phyloP scores from a whole-genome alignment of 1,140 invertebrate species.

The Phymorhynchus buccinoides region DNA sequence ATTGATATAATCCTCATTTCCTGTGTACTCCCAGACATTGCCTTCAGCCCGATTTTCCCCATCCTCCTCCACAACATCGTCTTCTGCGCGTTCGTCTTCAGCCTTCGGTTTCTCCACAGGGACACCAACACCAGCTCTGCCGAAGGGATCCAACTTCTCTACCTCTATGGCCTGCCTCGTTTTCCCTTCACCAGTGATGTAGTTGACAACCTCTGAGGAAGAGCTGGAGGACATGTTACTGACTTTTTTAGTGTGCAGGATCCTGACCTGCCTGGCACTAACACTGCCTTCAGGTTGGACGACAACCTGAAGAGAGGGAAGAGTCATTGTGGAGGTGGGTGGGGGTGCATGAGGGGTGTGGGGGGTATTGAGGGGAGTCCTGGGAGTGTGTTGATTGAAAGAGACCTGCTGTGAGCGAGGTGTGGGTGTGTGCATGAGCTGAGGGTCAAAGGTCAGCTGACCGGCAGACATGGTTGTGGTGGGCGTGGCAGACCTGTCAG shows the following conservation, averaged over 20 bases:
- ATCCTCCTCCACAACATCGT: neutral
- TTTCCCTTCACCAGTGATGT: neutral
- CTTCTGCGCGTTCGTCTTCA: conserved; percentile 11
- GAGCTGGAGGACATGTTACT: neutral
- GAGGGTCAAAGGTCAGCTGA: neutral
- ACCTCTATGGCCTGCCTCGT: neutral
- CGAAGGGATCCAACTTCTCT: neutral
- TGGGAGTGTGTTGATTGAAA: neutral
- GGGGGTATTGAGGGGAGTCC: neutral
- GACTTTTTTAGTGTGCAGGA: neutral
- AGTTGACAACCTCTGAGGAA: neutral
- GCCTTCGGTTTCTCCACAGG: neutral
- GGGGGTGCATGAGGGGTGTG: neutral
- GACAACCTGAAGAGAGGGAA: neutral
- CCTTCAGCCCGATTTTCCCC: conserved; percentile 5
- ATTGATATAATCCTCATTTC: conserved; percentile 14
- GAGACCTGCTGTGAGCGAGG: neutral
- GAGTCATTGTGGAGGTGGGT: neutral
- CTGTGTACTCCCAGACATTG: conserved; percentile 3
- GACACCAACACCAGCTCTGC: neutral
- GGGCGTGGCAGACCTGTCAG: neutral
- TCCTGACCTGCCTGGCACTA: conserved; percentile 6
- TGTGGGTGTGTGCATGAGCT: conserved; percentile 15
- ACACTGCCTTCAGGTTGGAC: conserved; percentile 6
- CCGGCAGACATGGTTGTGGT: neutral